A percentile compares a stretch with the other conserved stretches of the same genome.
phyloP scores from a whole-genome alignment of 2,113 vertebrate species.

The Channa maculata region DNA sequence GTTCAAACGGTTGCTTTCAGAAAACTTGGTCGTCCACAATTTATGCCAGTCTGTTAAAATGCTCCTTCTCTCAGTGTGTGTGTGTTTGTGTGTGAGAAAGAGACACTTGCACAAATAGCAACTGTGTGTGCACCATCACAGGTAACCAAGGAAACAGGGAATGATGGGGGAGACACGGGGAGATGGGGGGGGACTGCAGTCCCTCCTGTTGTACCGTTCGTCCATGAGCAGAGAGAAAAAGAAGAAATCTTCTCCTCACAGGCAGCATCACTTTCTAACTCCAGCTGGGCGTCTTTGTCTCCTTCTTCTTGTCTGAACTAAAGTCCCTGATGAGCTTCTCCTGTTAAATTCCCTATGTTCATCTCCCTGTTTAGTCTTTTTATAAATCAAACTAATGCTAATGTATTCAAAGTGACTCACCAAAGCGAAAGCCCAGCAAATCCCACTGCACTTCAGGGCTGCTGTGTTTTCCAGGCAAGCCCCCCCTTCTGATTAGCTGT shows the following conservation, averaged over 20 bases:
- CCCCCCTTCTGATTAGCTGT: background rate
- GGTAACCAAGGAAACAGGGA: constrained; percentile 55
- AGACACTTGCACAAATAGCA: constrained; percentile 15
- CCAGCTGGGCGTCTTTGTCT: background rate
- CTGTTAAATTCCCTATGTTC: background rate
- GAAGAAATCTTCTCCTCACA: background rate
- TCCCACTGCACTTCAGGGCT: constrained; percentile 18
- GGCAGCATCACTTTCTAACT: background rate
- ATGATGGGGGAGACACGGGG: background rate
- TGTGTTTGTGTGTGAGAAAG: constrained; percentile 1
- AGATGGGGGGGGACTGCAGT: too few species aligned
- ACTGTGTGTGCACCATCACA: constrained; percentile 16
- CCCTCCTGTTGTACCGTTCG: background rate
- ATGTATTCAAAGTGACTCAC: constrained; percentile 42
- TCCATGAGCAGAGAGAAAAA: background rate
- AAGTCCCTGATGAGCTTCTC: background rate
- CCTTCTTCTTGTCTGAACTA: background rate
- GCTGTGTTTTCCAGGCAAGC: background rate
- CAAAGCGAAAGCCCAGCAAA: constrained; percentile 7
- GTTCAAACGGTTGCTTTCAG: background rate
- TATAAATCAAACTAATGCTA: constrained; percentile 34
- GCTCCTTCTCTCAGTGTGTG: background rate
- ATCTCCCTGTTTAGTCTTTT: constrained; percentile 5
- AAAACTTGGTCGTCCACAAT: background rate
- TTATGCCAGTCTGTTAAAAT: background rate